Evolutionary conservation across 1,140 invertebrate genomes (phyloP).

Genomic region (Brachystomella parvula): DNA sequence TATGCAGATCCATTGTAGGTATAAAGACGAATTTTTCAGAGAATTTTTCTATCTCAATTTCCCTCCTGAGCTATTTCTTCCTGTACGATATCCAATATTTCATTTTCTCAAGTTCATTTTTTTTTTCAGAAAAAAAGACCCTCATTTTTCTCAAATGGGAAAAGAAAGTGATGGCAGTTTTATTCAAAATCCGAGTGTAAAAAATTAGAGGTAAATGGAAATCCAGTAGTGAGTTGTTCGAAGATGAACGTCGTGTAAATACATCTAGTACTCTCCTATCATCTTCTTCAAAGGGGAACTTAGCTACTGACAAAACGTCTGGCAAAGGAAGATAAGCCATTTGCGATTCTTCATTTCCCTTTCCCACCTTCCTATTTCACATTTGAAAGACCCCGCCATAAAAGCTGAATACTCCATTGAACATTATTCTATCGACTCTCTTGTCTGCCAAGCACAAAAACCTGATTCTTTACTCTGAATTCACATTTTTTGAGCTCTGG

Average conservation of each 20-base stretch:
- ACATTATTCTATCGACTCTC: not conserved
- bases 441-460: too few species aligned
- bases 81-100: not conserved
- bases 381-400: not conserved
- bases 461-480: too few species aligned
- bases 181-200: not conserved
- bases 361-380: not conserved
- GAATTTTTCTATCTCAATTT: not conserved
- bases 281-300: not conserved
- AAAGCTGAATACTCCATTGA: not conserved
- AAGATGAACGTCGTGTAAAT: not conserved
- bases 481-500: too few species aligned
- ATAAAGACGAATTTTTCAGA: not conserved
- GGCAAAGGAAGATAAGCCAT: slow-evolving; percentile 2
- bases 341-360: not conserved
- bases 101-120: not conserved
- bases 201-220: not conserved
- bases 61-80: not conserved
- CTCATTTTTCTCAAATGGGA: too few species aligned
- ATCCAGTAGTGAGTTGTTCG: not conserved
- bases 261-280: not conserved
- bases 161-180: not conserved
- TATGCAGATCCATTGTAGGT: too few species aligned
- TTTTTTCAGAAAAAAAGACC: not conserved
- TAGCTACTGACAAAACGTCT: not conserved